Conservation (phyloP, 2,113 vertebrate species). For the Psammodynastes pulverulentus region DNA sequence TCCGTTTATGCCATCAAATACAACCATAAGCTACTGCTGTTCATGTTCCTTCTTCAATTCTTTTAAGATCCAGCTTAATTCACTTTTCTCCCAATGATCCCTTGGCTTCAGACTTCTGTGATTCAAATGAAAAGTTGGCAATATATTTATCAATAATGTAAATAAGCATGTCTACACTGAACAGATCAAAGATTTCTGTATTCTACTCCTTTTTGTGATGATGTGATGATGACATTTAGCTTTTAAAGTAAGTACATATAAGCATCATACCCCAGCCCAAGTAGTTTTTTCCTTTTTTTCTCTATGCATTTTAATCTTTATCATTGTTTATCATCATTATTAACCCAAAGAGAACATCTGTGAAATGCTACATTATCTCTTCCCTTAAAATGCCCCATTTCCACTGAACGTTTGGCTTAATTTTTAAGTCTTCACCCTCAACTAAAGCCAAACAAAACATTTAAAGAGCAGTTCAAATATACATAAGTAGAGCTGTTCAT, state of each 20-base stretch:
- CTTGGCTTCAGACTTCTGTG: slow-evolving; percentile 17
- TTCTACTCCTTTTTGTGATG: neutral
- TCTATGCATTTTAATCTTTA: neutral
- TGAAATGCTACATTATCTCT: neutral
- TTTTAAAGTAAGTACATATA: neutral
- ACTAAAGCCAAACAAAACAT: neutral
- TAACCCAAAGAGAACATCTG: neutral
- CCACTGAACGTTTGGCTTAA: neutral
- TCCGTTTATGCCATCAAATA: neutral
- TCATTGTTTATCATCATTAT: neutral
- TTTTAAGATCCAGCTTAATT: slow-evolving; percentile 22
- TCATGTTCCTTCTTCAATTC: slow-evolving; percentile 33
- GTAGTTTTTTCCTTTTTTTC: neutral
- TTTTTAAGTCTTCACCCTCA: neutral
- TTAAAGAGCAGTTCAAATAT: neutral
- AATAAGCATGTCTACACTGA: too few species aligned
- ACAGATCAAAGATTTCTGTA: too few species aligned
- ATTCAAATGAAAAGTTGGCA: slow-evolving; percentile 51
- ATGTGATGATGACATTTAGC: neutral
- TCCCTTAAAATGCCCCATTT: neutral
- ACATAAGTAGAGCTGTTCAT: neutral
- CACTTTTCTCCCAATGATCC: neutral
- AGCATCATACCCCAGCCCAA: neutral
- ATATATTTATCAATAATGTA: neutral
- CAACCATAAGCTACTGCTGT: neutral